Percentiles rank a stretch among this genome's conserved stretches.
phyloP scores from a whole-genome alignment of 2,888 invertebrate genomes.

The Chloromyia formosa region DNA sequence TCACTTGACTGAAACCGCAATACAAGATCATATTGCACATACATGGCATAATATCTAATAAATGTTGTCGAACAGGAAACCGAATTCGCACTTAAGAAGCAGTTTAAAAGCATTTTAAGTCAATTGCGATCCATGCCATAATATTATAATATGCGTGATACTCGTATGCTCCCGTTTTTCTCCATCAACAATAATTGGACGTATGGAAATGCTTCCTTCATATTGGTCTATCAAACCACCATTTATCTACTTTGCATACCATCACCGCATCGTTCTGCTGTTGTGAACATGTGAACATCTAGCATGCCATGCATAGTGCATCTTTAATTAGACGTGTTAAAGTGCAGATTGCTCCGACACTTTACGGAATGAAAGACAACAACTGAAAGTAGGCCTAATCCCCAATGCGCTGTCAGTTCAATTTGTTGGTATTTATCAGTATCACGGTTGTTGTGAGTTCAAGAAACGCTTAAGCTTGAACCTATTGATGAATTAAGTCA shows the following conservation, averaged over 20 bases:
- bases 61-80: not conserved
- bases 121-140: not conserved
- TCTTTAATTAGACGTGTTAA: conserved; percentile 41
- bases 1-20: no score
- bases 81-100: conserved; percentile 9
- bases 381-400: no score
- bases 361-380: not conserved
- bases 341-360: conserved; percentile 28
- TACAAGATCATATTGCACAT: no score
- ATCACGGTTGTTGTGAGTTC: not conserved
- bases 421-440: not conserved
- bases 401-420: not conserved
- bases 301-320: not conserved
- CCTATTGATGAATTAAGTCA: conserved; percentile 21
- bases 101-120: not conserved
- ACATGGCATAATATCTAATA: no score
- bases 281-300: no score
- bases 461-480: conserved; percentile 14
- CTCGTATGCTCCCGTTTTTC: no score
- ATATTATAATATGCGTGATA: no score
- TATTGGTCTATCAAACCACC: not conserved
- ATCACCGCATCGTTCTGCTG: no score
- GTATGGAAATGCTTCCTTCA: conserved; percentile 25
- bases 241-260: no score
- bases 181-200: no score